Percentiles rank a stretch among this genome's conserved stretches.
Evolutionary conservation across 64 coral and sea anemone species (phyloP).

Genomic region (Pocillopora damicornis): DNA sequence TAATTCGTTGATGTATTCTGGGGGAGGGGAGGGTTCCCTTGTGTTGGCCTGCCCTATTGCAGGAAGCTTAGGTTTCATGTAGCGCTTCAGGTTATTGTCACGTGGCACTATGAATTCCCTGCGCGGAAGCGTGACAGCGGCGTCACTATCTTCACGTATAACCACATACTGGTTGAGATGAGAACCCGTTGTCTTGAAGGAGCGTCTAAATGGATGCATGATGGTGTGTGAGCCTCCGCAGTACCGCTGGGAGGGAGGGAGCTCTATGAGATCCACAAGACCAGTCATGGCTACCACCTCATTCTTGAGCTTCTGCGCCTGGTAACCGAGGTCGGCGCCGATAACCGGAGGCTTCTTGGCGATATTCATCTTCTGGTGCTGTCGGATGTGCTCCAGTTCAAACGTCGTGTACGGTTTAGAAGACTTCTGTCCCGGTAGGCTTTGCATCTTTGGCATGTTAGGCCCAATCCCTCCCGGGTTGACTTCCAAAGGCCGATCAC

Average conservation of each 20-base stretch:
- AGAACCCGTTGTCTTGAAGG: constrained; percentile 66
- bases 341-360: constrained; percentile 60
- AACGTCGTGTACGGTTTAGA: constrained; percentile 86
- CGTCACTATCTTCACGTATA: constrained; percentile 71
- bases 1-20: constrained; percentile 50
- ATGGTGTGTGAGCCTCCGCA: constrained; percentile 87
- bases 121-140: constrained; percentile 64
- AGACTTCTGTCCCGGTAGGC: constrained; percentile 76
- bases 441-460: constrained; percentile 74
- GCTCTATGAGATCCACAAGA: constrained; percentile 62
- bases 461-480: constrained; percentile 37
- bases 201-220: constrained; percentile 83
- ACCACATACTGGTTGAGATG: constrained; percentile 96
- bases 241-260: constrained; percentile 83
- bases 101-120: constrained; percentile 84
- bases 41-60: constrained; percentile 62
- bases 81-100: constrained; percentile 53
- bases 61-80: constrained; percentile 74
- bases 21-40: constrained; percentile 51
- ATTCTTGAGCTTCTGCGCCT: constrained; percentile 75
- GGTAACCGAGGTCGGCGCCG: constrained; percentile 74
- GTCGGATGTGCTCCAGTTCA: constrained; percentile 83
- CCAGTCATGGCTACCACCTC: constrained; percentile 90
- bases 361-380: constrained; percentile 63
- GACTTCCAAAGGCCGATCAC: constrained; percentile 75